Base-by-base conservation (phyloP, 2,113 vertebrate species). In the Scomber japonicus region DNA sequence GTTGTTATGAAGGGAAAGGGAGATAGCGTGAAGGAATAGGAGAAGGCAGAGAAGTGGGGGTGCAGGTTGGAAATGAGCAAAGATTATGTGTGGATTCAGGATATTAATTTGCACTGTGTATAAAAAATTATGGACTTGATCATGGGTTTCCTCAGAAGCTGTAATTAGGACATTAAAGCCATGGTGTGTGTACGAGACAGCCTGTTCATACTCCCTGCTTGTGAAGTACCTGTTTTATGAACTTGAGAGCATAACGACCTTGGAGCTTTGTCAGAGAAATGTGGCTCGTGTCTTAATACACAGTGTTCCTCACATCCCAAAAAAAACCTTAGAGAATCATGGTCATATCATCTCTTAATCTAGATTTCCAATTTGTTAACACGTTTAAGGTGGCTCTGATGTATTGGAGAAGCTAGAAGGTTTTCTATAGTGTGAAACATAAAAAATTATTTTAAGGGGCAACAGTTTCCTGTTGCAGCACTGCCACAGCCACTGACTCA, bases 101-200 rank as follows among this genome's bases (percentile, higher is more conserved):
- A 91, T 94, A 92, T 91, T 93, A 88, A 94, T 92, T 94, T 94
- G 84, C 63, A 55, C 63, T 74, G 87, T 76, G 75, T 85, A 82
- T 90, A 90, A 93, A 90, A 94, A 89, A 91, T 85, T 44, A 92
- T 91, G 81, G 83, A 93, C 88, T 92, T 91, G 87, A 92, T 94
- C 75, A 88, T 71, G 70, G 89, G 86, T 90, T 94, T 91, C 87
- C 76, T 89, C 74, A 82, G 85, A 92, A 90, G 92, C 93, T 78
- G 81, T 94, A 93, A 95, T 94, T 93, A 94, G 91, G 75, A 90
- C 87, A 92, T 91, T 92, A 94, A 94, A 94, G 86, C 74, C 73
- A 48, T 19, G 35, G 78, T 86, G 82, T 91, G 87, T 88, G 80
- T 82, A 73, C 9, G 45, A 80, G 51, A 70, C 78, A 75, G 80